These are phyloP conservation scores for Apoda limacodes DNA, from an alignment of 2,888 invertebrate species.

Conservation along the genomic window DNA sequence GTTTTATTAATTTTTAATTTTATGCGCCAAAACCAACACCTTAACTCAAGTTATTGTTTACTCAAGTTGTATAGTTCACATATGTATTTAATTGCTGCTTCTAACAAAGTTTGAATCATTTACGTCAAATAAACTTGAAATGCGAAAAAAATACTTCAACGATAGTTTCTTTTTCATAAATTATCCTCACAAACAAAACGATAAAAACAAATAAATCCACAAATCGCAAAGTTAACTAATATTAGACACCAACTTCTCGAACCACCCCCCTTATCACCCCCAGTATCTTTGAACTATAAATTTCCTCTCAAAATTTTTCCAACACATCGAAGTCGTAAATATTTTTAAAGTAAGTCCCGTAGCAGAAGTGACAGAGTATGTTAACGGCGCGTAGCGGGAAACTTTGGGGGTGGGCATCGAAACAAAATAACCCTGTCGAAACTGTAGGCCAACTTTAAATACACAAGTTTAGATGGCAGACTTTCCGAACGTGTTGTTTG, in stretches of 20 bases:
- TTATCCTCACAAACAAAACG: conserved; percentile 29
- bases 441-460: conserved; percentile 46
- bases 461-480: conserved; percentile 48
- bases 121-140: no score
- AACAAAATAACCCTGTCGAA: conserved; percentile 58
- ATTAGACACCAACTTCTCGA: conserved; percentile 32
- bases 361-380: conserved; percentile 59
- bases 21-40: no score
- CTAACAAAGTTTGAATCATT: no score
- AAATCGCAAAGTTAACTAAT: conserved; percentile 32
- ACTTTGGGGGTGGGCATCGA: conserved; percentile 45
- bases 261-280: conserved; percentile 47
- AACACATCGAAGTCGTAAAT: conserved; percentile 56
- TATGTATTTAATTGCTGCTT: no score
- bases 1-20: no score
- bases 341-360: conserved; percentile 63
- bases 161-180: no score
- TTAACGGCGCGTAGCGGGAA: conserved; percentile 45
- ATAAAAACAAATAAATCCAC: conserved; percentile 46
- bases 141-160: no score
- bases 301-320: conserved; percentile 48
- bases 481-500: conserved; percentile 38
- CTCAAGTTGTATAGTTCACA: no score
- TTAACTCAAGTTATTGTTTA: no score
- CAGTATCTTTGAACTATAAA: conserved; percentile 52